These are phyloP conservation scores for Emydura subglobosa DNA, from an alignment of 2,113 vertebrate genomes.

Conservation along the genomic window DNA sequence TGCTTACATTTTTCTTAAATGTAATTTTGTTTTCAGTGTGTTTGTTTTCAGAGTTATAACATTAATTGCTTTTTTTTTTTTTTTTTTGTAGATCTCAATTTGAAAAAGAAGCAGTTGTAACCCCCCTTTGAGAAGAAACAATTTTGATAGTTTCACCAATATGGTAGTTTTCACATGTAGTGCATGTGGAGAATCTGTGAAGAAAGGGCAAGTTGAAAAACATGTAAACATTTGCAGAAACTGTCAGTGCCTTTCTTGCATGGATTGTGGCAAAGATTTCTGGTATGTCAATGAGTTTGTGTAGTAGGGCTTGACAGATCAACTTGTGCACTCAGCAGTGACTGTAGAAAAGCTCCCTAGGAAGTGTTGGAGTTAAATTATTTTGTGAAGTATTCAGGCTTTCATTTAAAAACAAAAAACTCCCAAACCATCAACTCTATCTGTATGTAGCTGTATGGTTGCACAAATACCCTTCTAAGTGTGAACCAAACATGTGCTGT, in stretches of 20 bases:
- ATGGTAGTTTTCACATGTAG: conserved; percentile 98
- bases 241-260: conserved; percentile 91
- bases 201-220: conserved; percentile 94
- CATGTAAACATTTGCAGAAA: conserved; percentile 85
- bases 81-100: neutral
- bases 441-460: neutral
- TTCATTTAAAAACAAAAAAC: neutral
- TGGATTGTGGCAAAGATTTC: conserved; percentile 97
- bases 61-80: neutral
- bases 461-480: neutral
- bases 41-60: neutral
- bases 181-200: conserved; percentile 93
- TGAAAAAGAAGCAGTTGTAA: neutral
- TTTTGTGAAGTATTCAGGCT: neutral
- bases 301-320: neutral
- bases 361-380: neutral
- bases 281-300: conserved; percentile 79
- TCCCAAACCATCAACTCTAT: accelerated
- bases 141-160: neutral
- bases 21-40: accelerated
- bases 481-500: neutral
- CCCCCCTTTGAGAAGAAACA: neutral
- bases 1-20: accelerated
- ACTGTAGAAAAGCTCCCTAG: neutral
- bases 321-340: neutral